Evolutionary conservation across 2,888 invertebrate genomes (phyloP), one percentile per base, ranked within the genome.

Genomic region (Tetranychus piercei): DNA sequence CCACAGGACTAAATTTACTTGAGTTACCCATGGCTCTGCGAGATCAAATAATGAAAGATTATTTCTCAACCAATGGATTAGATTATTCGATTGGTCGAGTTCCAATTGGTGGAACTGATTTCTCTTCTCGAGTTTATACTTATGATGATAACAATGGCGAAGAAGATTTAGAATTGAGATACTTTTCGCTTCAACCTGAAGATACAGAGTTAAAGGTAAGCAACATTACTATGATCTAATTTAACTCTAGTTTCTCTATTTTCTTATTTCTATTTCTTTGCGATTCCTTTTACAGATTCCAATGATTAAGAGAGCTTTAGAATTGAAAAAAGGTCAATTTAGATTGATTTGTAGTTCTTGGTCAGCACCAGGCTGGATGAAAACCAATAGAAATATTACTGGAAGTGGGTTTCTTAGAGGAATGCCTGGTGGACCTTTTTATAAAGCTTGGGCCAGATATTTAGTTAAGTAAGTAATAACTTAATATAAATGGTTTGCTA

Each of bases 361-460:
- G 86, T 84, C 84, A 78, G 83, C 85, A 6, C 86, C 86, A 5
- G 83, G 81, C 1, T 86, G 86, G 86, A 85, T 86, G 85, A 86
- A 86, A 78, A 83, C 83, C 18, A 84, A 82, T 76, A 80, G 81
- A 18, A 81, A 81, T 64, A 82, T 85, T 81, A 80, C 81, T n/a
- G 78, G 87, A 85, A 7, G 6, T 22, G 86, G 84, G 34, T 79
- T 79, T 67, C 78, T 86, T 55, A 81, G 80, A 74, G 76, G 78
- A 1, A 78, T 84, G 1, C 76, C 77, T 0, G 79, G 78, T 8
- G 78, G 71, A 11, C 79, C 80, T 72, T 90, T 87, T 81, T 92
- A 89, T 81, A 88, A 90, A 81, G 81, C 87, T 0, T 94, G 89
- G 85, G 92, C 92, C 0, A 85, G 91, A 78, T 94, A 94, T 81